These are phyloP conservation scores for Orthonyx spaldingii DNA, from an alignment of 2,113 vertebrate genomes.

Conservation along the genomic window DNA sequence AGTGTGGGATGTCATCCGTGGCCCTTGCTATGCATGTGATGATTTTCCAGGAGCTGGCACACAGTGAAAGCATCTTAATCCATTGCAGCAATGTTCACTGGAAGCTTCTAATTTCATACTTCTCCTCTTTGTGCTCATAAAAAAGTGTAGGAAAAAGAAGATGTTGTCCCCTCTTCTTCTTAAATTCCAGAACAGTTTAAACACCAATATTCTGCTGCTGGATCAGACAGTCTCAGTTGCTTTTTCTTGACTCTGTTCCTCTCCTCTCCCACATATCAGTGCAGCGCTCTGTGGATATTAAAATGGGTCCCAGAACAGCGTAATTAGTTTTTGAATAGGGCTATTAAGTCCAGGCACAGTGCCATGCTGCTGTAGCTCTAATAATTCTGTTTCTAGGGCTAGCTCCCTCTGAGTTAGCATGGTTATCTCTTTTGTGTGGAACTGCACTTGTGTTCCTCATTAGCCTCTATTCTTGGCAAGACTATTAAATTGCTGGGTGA, in stretches of 20 bases:
- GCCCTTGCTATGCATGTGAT: background rate
- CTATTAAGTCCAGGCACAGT: slow-evolving; percentile 13
- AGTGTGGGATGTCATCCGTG: background rate
- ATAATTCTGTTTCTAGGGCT: slow-evolving; percentile 27
- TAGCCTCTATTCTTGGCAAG: background rate
- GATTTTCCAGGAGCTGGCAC: background rate
- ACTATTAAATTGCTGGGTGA: background rate
- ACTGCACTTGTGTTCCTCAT: background rate
- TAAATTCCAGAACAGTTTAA: background rate
- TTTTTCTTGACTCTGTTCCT: background rate
- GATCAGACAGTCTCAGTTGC: background rate
- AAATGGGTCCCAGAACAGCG: background rate
- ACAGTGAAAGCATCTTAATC: background rate
- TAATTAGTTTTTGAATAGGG: slow-evolving; percentile 45
- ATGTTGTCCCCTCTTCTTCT: background rate
- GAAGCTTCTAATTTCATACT: background rate
- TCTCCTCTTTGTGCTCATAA: background rate
- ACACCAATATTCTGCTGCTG: background rate
- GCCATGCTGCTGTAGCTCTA: slow-evolving; percentile 6
- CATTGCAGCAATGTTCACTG: background rate
- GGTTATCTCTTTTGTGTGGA: background rate
- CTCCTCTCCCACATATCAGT: background rate
- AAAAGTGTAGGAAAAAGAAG: background rate
- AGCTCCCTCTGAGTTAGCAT: background rate
- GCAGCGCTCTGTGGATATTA: background rate